phyloP scores from a whole-genome alignment of 2,797 vertebrate species.

The Diglossa cyanea region DNA sequence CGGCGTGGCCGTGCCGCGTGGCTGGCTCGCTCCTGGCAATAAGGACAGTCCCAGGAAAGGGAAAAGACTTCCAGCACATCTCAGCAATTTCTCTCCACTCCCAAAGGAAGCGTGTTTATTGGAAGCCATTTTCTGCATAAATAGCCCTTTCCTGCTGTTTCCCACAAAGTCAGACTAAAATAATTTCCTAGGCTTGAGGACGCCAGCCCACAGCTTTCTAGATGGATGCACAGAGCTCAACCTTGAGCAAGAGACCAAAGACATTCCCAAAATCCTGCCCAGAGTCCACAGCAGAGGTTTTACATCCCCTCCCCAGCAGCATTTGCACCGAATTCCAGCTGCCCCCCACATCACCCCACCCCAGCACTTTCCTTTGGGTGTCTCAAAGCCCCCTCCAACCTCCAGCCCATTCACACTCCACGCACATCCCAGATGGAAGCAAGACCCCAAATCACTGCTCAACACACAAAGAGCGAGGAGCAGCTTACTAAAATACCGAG shows the following conservation, averaged over 20 bases:
- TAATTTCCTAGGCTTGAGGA: slow-evolving; percentile 6
- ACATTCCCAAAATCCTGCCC: neutral
- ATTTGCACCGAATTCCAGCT: neutral
- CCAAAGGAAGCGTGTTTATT: neutral
- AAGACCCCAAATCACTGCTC: neutral
- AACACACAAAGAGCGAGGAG: accelerated
- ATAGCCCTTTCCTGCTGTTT: slow-evolving; percentile 31
- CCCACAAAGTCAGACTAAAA: slow-evolving; percentile 15
- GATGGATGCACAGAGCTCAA: neutral
- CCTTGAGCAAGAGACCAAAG: neutral
- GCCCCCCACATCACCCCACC: accelerated
- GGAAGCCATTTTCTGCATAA: slow-evolving; percentile 54
- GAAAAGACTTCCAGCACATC: neutral
- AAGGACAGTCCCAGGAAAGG: neutral
- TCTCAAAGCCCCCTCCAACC: neutral
- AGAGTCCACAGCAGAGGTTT: neutral
- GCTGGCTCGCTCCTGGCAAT: neutral
- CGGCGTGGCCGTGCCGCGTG: accelerated
- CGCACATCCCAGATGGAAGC: accelerated
- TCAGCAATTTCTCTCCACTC: slow-evolving; percentile 9
- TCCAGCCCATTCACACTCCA: neutral
- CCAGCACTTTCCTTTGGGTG: neutral
- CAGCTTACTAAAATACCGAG: neutral
- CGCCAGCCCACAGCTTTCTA: neutral
- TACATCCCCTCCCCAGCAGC: neutral